Evolutionary conservation across 2,797 vertebrate species (phyloP), one percentile per base, ranked within the genome.

Genomic region (Hippoglossus hippoglossus): DNA sequence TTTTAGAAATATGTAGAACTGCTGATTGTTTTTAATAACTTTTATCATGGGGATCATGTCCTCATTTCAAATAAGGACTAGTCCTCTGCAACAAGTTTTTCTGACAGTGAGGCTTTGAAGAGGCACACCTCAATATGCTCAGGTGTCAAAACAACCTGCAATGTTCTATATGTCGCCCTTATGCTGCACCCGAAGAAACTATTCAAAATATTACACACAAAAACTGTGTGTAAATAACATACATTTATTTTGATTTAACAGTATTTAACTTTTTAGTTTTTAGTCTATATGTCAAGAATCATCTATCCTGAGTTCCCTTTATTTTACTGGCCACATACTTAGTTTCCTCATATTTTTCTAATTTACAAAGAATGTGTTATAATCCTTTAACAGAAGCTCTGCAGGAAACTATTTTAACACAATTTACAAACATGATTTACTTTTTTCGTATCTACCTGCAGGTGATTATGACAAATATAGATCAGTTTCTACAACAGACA

Each of bases 101-200:
- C 44, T 81, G 81, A 84, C 79, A 79, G 77, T 16, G 53, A 19
- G n/a, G 64, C 11, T 49, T 16, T 68, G 18, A 79, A 51, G 63
- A 56, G n/a, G 44, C 1, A 6, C 12, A 41, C 5, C 34, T 64
- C 51, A 26, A 24, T 1, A 49, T 61, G 76, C 54, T 70, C 24
- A 47, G 36, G 72, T 77, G 75, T 76, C 67, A 73, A 8, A 28
- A 71, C 62, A 79, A 79, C 59, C 67, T 77, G 75, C 2, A 24
- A 2, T 51, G 3, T 7, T 39, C 36, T 60, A 2, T 1, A 47
- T 8, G 19, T 2, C 47, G 47, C 3, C 4, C 2, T n/a, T 19
- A 15, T 11, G 49, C 34, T 57, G 47, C 15, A 53, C 0, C 8
- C n/a, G 10, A 26, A 28, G 31, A 65, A 5, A 19, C n/a, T 25